Conservation (phyloP, 2,113 vertebrate species). For the Saccopteryx bilineata region DNA sequence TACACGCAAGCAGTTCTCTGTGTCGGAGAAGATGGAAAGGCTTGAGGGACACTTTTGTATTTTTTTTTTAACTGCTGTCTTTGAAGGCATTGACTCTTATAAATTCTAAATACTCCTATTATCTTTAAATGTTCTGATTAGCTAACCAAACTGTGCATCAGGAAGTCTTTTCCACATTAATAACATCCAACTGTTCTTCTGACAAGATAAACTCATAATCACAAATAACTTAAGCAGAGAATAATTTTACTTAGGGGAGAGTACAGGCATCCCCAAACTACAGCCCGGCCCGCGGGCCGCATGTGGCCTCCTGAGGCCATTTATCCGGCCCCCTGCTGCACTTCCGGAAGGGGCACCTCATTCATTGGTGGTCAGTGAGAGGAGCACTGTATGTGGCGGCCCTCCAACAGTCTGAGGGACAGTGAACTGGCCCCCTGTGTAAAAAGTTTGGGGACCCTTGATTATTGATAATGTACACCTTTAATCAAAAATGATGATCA, state of each 20-base stretch:
- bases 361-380: too few relatives aligned
- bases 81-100: not conserved
- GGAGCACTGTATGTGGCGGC: too few relatives aligned
- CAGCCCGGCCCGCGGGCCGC: too few relatives aligned
- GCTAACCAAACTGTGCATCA: not conserved
- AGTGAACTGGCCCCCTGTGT: too few relatives aligned
- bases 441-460: too few relatives aligned
- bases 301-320: too few relatives aligned
- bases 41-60: not conserved
- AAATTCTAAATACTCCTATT: not conserved
- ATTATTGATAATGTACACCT: too few relatives aligned
- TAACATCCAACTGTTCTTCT: constrained; percentile 32
- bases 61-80: not conserved
- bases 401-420: too few relatives aligned
- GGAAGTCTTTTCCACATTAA: not conserved
- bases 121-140: not conserved
- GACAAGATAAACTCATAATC: constrained; percentile 6
- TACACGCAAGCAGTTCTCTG: not conserved
- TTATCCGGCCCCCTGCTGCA: too few relatives aligned
- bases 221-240: not conserved
- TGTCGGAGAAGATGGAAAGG: not conserved
- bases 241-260: not conserved
- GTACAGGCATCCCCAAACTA: too few relatives aligned
- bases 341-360: too few relatives aligned
- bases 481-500: not conserved